Evolutionary conservation across 2,888 invertebrate species (phyloP).

Genomic region (Sarcophaga variegata): DNA sequence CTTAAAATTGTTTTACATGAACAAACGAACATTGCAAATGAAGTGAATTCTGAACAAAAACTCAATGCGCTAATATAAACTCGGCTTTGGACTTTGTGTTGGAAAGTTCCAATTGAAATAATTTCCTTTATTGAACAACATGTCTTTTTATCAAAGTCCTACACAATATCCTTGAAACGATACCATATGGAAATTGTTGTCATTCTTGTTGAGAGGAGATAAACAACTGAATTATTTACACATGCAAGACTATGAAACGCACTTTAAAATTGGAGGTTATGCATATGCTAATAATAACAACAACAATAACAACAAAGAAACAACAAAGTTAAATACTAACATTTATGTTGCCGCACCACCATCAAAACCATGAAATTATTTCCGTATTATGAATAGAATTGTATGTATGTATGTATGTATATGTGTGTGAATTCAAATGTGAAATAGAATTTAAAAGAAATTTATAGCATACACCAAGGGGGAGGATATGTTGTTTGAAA

Average conservation of each 20-base stretch:
- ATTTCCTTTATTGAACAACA: conserved; percentile 30
- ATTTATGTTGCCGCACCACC: conserved; percentile 69
- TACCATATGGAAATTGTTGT: conserved; percentile 61
- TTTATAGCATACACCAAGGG: conserved; percentile 55
- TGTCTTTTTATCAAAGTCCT: conserved; percentile 40
- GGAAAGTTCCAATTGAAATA: neutral
- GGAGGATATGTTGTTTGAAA: conserved; percentile 37
- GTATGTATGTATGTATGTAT: neutral
- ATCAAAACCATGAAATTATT: conserved; percentile 77
- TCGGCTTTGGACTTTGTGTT: no score
- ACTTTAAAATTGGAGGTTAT: conserved; percentile 54
- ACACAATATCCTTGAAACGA: conserved; percentile 25
- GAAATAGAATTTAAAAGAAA: conserved; percentile 56
- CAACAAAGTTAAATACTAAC: conserved; percentile 68
- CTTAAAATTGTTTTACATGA: no score
- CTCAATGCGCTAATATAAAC: no score
- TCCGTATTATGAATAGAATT: conserved; percentile 68
- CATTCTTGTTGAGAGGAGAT: conserved; percentile 60
- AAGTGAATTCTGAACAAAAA: no score
- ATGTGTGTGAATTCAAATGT: conserved; percentile 64
- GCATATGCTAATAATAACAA: conserved; percentile 70
- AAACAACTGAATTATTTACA: conserved; percentile 37
- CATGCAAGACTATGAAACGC: neutral
- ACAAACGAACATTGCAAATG: no score
- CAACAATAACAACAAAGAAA: no score